phyloP scores from a whole-genome alignment of 2,888 invertebrate genomes.

The Cerastis rubricosa region DNA sequence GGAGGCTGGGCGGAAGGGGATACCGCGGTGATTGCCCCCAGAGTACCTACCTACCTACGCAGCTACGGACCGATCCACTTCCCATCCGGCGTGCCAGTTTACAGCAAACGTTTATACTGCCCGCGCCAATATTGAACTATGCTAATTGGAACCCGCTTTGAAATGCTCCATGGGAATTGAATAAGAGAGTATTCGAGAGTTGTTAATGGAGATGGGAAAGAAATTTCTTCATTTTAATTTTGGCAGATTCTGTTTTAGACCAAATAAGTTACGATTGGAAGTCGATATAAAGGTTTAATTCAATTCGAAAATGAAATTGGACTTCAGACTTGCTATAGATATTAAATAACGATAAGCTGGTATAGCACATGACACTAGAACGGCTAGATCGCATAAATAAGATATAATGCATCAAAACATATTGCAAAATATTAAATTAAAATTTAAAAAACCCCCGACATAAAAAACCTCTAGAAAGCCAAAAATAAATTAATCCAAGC shows the following conservation, averaged over 20 bases:
- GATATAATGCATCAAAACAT: background rate
- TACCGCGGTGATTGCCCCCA: slow-evolving; percentile 82
- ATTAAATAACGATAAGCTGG: background rate
- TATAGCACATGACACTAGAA: background rate
- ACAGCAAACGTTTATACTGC: slow-evolving; percentile 49
- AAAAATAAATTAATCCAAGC: too few relatives aligned
- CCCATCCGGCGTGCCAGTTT: slow-evolving; percentile 65
- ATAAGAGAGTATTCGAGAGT: slow-evolving; percentile 1
- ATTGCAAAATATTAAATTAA: too few relatives aligned
- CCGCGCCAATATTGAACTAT: slow-evolving; percentile 49
- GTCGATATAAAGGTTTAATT: background rate
- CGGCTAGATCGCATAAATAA: background rate
- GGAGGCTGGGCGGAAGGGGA: slow-evolving; percentile 80
- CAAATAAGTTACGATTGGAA: background rate
- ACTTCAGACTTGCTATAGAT: background rate
- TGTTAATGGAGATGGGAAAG: background rate
- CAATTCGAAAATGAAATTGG: background rate
- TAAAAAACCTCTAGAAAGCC: too few relatives aligned
- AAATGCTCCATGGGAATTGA: slow-evolving; percentile 32
- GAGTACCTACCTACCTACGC: slow-evolving; percentile 23
- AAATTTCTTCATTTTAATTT: background rate
- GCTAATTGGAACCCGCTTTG: slow-evolving; percentile 47
- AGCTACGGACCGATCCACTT: slow-evolving; percentile 65
- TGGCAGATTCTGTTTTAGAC: background rate
- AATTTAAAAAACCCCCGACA: too few relatives aligned